Evolutionary conservation across 37 sponge, comb jelly and placozoan species (phyloP).

Genomic region (Chondrosia reniformis): DNA sequence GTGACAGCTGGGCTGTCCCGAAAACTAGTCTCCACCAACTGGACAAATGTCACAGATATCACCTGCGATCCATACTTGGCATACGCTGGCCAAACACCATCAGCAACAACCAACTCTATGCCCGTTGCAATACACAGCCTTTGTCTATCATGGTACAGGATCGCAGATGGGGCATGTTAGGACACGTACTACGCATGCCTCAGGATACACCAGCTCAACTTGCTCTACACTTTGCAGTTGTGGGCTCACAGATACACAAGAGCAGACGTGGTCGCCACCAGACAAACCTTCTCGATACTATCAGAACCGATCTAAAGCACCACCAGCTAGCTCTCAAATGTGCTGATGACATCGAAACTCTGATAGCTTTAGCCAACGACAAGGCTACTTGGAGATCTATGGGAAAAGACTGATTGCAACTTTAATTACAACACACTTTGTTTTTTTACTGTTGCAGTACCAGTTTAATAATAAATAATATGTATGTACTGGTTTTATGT

Average conservation of each 20-base stretch:
- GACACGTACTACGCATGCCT: conserved; percentile 21
- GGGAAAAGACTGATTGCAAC: conserved; percentile 8
- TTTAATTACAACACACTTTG: neutral
- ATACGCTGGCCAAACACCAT: conserved; percentile 24
- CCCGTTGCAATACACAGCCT: conserved; percentile 17
- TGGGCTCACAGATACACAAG: conserved; percentile 12
- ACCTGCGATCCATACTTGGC: conserved; percentile 19
- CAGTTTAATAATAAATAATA: no score
- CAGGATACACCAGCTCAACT: conserved; percentile 18
- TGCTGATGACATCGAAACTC: neutral
- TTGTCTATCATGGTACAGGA: conserved; percentile 14
- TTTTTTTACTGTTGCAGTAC: no score
- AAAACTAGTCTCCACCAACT: conserved; percentile 17
- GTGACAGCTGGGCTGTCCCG: conserved; percentile 27
- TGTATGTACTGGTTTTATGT: no score
- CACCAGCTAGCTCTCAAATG: conserved; percentile 5
- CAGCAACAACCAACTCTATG: conserved; percentile 24
- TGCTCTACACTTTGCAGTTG: conserved; percentile 25
- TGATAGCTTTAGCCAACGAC: neutral
- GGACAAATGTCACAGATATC: conserved; percentile 25
- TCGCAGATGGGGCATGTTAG: conserved; percentile 28
- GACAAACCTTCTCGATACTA: conserved; percentile 17
- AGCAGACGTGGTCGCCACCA: conserved; percentile 23
- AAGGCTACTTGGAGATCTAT: conserved; percentile 1
- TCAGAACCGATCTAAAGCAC: conserved; percentile 10